A percentile compares a stretch with the other conserved stretches of the same genome.
These are phyloP conservation scores for Catostylus mosaicus DNA, from an alignment of 30 jellyfish, hydroid and myxozoan genomes.

Conservation along the genomic window DNA sequence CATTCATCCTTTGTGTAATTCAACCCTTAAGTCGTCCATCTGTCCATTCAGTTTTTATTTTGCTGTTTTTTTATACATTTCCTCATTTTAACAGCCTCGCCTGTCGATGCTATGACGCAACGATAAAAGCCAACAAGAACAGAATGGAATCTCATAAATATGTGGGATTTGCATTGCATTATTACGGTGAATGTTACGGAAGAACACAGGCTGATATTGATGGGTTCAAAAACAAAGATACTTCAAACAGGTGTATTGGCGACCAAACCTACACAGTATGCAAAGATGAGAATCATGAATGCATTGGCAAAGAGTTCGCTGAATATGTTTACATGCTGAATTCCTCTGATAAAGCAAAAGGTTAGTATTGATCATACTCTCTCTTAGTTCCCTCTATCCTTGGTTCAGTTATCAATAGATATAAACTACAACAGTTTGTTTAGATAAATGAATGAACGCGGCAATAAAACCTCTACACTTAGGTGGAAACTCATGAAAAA, in stretches of 20 bases:
- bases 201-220: background rate
- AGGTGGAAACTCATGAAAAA: too few relatives aligned
- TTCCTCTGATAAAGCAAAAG: background rate
- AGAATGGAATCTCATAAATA: background rate
- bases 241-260: constrained; percentile 8
- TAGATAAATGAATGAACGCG: too few relatives aligned
- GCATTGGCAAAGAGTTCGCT: constrained; percentile 11
- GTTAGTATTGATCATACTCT: background rate
- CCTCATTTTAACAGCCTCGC: constrained; percentile 23
- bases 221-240: background rate
- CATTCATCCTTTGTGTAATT: background rate
- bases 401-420: too few relatives aligned
- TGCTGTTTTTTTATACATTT: background rate
- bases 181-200: constrained; percentile 48
- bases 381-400: constrained; percentile 10
- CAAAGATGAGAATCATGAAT: constrained; percentile 10
- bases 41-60: background rate
- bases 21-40: background rate
- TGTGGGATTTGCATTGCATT: constrained; percentile 45
- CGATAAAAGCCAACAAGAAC: background rate
- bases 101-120: constrained; percentile 11
- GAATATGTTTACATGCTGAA: constrained; percentile 28
- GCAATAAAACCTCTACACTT: too few relatives aligned
- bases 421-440: too few relatives aligned
- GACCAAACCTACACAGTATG: constrained; percentile 11